Percentiles rank a stretch among this genome's conserved stretches.
phyloP scores from a whole-genome alignment of 2,797 vertebrate species.

The Notolabrus celidotus region DNA sequence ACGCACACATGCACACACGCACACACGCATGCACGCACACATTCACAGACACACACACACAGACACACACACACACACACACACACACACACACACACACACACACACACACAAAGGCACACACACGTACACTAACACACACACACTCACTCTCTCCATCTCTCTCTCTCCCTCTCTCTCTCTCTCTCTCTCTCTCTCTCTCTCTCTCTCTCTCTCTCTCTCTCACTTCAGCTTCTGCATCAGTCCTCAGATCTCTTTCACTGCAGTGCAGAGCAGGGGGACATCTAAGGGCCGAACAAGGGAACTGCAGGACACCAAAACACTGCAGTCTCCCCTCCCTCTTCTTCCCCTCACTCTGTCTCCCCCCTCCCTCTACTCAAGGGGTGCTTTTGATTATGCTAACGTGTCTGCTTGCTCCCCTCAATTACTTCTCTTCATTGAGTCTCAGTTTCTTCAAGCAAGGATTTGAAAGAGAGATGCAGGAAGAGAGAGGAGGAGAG shows the following conservation, averaged over 20 bases:
- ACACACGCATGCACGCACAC: conserved; percentile 4
- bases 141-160: not conserved
- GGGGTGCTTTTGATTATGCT: not conserved
- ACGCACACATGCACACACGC: conserved; percentile 17
- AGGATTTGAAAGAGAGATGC: not conserved
- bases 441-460: not conserved
- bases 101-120: no score
- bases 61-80: conserved; percentile 11
- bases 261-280: conserved; percentile 67
- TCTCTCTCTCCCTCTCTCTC: no score
- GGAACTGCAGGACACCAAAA: conserved; percentile 72
- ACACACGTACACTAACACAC: no score
- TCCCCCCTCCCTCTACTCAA: conserved; percentile 1
- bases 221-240: conserved; percentile 48
- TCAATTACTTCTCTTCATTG: not conserved
- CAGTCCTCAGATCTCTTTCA: conserved; percentile 12
- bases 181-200: no score
- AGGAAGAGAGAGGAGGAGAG: not conserved
- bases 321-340: conserved; percentile 71
- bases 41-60: conserved; percentile 6
- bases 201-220: no score
- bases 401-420: not conserved
- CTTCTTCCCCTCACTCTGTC: conserved; percentile 2
- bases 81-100: no score
- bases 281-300: conserved; percentile 67